Percentiles rank a stretch among this genome's conserved stretches.
Conservation (phyloP, 1,140 invertebrate genomes). For the Globodera ellingtonae region DNA sequence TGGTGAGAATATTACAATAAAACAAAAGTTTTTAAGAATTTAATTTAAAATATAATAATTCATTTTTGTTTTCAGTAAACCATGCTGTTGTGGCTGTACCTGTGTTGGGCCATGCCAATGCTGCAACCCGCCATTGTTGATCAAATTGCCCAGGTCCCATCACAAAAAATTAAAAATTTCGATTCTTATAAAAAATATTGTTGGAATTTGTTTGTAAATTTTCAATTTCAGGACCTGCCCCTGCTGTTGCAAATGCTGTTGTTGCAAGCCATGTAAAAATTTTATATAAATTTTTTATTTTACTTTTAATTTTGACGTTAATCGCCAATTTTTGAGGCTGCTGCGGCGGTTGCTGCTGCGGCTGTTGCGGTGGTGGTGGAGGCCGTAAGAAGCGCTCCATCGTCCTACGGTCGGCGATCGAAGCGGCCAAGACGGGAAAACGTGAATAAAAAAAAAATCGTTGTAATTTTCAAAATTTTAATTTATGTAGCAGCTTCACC, state of each 20-base stretch:
- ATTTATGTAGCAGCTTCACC: not conserved
- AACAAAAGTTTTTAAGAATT: not conserved
- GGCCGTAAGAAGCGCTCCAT: constrained; percentile 9
- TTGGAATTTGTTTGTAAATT: not conserved
- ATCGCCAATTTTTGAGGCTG: not conserved
- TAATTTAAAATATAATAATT: not conserved
- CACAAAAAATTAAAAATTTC: not conserved
- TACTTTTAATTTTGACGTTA: not conserved
- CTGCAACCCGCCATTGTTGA: constrained; percentile 28
- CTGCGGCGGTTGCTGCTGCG: not conserved
- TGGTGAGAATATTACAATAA: constrained; percentile 1
- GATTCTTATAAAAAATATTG: not conserved
- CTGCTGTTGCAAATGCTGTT: constrained; percentile 25
- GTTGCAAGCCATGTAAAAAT: constrained; percentile 22
- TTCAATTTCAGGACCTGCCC: constrained; percentile 22
- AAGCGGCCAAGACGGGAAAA: not conserved
- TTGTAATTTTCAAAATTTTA: too few species aligned
- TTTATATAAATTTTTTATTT: not conserved
- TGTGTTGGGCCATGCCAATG: constrained; percentile 28
- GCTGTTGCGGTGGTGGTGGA: constrained; percentile 13
- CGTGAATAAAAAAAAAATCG: not conserved
- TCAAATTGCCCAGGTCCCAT: constrained; percentile 19
- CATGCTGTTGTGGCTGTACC: constrained; percentile 29
- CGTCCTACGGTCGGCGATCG: not conserved
- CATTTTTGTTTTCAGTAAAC: constrained; percentile 7